Evolutionary conservation across 2,113 vertebrate species (phyloP), one percentile per base, ranked within the genome.

Genomic region (Lates calcarifer): DNA sequence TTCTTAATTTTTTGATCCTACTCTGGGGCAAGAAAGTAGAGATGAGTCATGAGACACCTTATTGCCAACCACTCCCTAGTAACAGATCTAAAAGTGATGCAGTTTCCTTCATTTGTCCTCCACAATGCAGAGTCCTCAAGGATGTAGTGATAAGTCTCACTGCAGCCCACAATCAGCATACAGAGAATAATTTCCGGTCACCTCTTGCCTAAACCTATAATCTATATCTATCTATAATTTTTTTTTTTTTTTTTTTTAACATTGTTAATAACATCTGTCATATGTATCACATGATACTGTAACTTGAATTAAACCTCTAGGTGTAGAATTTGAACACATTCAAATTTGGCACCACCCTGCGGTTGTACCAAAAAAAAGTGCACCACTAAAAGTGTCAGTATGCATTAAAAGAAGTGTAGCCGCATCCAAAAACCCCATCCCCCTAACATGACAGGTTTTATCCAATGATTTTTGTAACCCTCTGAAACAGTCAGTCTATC

Each of bases 101-200:
- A 22, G 56, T 74, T 81, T 84, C 78, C 81, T 86, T 82, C 62
- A 77, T 81, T 31, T 18, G 64, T 68, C 55, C 79, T 79, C 55
- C 57, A 22, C 51, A 15, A 53, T 67, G 73, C 57, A 81, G 61
- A 85, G 75, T 70, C 22, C 5, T 45, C 17, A 55, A 57, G 20
- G 24, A 64, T 41, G 22, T 13, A 55, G 24, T 3, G 1, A 47
- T 57, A 14, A 55, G 9, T 15, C 29, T 33, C 11, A 0, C 47
- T 45, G 58, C 53, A 66, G 37, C 28, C 17, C 18, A 31, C 22
- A 31, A 33, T 60, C 43, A 45, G 15, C 20, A 61, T 17, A 39
- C 35, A 8, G 18, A 71, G 20, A 6, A 26, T 47, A 33, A 26
- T 18, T 37, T 43, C 39, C 13, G 18, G 37, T 60, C 8, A 43